These are phyloP conservation scores for Drosophila austrosaltans DNA, from an alignment of 2,888 invertebrate species.

Conservation along the genomic window DNA sequence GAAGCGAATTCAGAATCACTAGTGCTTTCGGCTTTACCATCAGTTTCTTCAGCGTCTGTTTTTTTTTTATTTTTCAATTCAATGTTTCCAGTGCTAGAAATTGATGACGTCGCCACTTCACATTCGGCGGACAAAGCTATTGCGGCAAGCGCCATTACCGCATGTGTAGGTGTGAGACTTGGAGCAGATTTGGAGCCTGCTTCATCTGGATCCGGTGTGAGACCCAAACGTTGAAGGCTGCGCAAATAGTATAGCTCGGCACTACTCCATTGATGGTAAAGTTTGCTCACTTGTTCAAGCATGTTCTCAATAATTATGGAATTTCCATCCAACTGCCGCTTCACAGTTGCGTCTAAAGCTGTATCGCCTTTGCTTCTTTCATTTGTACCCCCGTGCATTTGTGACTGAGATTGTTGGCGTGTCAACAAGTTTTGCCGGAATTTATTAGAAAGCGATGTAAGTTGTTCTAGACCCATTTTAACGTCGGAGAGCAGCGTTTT, in stretches of 20 bases:
- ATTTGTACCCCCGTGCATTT: background rate
- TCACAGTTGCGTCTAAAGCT: constrained; percentile 52
- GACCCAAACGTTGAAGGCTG: constrained; percentile 66
- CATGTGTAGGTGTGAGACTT: constrained; percentile 46
- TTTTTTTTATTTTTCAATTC: background rate
- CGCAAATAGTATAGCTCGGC: constrained; percentile 72
- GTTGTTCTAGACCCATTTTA: constrained; percentile 81
- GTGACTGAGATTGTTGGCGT: background rate
- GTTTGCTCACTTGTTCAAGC: constrained; percentile 55
- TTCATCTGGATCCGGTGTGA: constrained; percentile 20
- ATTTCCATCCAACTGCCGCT: constrained; percentile 54
- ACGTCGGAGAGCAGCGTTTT: constrained; percentile 80
- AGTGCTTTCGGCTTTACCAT: constrained; percentile 26
- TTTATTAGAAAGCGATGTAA: constrained; percentile 74
- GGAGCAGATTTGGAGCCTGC: background rate
- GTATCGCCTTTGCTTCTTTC: constrained; percentile 16
- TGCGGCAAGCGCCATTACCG: constrained; percentile 68
- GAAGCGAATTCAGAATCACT: background rate
- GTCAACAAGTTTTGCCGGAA: constrained; percentile 64
- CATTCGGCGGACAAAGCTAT: constrained; percentile 70
- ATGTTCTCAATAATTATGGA: constrained; percentile 48
- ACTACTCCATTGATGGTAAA: constrained; percentile 66
- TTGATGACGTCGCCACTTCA: constrained; percentile 6
- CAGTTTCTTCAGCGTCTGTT: background rate
- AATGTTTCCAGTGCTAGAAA: constrained; percentile 22